phyloP scores from a whole-genome alignment of 2,888 invertebrate species.

The Caenorhabditis zanzibari region DNA sequence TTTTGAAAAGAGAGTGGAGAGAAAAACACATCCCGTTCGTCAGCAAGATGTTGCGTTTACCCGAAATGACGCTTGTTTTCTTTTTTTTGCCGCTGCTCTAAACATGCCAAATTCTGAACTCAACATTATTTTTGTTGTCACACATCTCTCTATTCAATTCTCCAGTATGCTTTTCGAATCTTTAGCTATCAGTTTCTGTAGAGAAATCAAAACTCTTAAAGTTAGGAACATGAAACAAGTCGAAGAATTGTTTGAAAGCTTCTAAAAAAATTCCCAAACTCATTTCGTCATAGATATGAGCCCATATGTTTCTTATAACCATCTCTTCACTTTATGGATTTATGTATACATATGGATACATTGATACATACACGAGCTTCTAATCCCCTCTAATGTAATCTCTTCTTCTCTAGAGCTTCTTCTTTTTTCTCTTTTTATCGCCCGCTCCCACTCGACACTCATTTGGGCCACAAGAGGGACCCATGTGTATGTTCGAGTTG shows the following conservation, averaged over 20 bases:
- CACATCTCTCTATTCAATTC: background rate
- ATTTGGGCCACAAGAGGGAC: constrained; percentile 51
- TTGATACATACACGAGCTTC: background rate
- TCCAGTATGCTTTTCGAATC: background rate
- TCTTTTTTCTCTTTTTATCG: constrained; percentile 42
- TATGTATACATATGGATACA: constrained; percentile 22
- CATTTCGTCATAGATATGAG: constrained; percentile 4
- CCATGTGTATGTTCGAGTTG: constrained; percentile 61
- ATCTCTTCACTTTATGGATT: constrained; percentile 3
- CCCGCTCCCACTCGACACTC: constrained; percentile 56
- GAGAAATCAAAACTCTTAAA: background rate
- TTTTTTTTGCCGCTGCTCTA: constrained; percentile 6
- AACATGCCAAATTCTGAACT: constrained; percentile 28
- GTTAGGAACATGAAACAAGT: too few species aligned
- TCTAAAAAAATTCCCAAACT: constrained; percentile 1
- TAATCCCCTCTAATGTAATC: constrained; percentile 51
- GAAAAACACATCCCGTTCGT: constrained; percentile 30
- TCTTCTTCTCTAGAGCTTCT: constrained; percentile 16
- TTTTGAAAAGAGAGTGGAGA: background rate
- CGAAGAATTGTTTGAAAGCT: background rate
- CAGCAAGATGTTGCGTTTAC: constrained; percentile 51
- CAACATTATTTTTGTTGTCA: background rate
- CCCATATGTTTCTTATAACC: constrained; percentile 4
- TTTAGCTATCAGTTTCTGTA: background rate
- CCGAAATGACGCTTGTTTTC: constrained; percentile 42